phyloP scores from a whole-genome alignment of 2,888 invertebrate species.

The Pristionchus entomophagus region DNA sequence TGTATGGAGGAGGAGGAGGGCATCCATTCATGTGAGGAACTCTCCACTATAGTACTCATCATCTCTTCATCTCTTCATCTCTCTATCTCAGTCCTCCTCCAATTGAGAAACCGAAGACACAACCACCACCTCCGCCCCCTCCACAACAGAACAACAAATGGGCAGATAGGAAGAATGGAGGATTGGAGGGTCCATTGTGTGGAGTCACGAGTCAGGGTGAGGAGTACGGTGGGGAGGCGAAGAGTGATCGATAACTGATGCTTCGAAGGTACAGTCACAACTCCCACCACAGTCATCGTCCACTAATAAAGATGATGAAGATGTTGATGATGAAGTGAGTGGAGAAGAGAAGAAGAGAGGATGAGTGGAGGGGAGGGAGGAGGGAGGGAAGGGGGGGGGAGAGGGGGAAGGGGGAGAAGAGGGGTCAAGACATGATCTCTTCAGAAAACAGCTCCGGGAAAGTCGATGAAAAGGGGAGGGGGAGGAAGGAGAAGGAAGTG shows the following conservation, averaged over 20 bases:
- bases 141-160: background rate
- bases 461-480: background rate
- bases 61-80: background rate
- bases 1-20: background rate
- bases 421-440: background rate
- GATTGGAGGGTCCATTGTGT: constrained; percentile 11
- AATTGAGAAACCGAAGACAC: background rate
- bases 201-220: constrained; percentile 3
- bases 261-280: constrained; percentile 6
- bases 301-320: background rate
- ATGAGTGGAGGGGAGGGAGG: no score
- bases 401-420: background rate
- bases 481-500: background rate
- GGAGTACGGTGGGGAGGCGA: constrained; percentile 16
- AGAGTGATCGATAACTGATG: background rate
- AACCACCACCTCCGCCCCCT: background rate
- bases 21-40: background rate
- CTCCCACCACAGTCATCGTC: background rate
- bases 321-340: constrained; percentile 25
- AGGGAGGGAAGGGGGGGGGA: background rate
- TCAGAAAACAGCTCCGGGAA: constrained; percentile 10
- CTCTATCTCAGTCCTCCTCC: background rate
- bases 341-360: background rate
- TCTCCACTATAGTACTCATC: background rate
- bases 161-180: constrained; percentile 19